Evolutionary conservation across 2,113 vertebrate genomes (phyloP), one percentile per base, ranked within the genome.

Genomic region (Cariama cristata): DNA sequence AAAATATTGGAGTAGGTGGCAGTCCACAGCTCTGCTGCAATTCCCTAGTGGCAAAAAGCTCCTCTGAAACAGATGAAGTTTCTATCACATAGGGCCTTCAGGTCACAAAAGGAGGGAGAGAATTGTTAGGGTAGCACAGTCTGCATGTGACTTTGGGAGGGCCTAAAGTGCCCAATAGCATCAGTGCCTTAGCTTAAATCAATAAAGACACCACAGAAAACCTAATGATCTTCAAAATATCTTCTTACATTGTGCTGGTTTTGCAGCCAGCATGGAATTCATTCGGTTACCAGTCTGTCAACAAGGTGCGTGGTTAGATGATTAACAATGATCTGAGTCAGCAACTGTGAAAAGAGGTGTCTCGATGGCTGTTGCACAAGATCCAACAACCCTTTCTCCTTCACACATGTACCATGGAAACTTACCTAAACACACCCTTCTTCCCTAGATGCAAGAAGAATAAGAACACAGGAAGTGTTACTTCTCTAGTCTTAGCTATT

Each of bases 161-260:
- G 4, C 1, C 5, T 6, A 35, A 79, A 58, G 21, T 28, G n/a
- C 15, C 45, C 4, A 4, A 69, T 0, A 75, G 19, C 27, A 49
- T 30, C 53, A 52, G 6, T 35, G 21, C 28, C 33, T 68, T 52
- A 47, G 72, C 35, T 81, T 75, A 75, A 68, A 64, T 53, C 35
- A 56, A 53, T 17, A 38, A 86, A 66, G n/a, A 79, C 38, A 50
- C 22, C 66, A 66, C 24, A n/a, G 68, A 87, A 95, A 89, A 79
- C 6, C 40, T 68, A 9, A 75, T 21, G 6, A 2, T 66, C 22
- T 23, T 68, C 44, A 53, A 15, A 52, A 56, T 68, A 19, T 84
- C 52, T 86, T 86, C 38, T 42, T 13, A 11, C 12, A 47, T 35
- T 0, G 0, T 12, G 40, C 60, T 79, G 60, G 47, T 81, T 93